phyloP scores from a whole-genome alignment of 2,113 vertebrate species.

The Paradoxurus hermaphroditus region DNA sequence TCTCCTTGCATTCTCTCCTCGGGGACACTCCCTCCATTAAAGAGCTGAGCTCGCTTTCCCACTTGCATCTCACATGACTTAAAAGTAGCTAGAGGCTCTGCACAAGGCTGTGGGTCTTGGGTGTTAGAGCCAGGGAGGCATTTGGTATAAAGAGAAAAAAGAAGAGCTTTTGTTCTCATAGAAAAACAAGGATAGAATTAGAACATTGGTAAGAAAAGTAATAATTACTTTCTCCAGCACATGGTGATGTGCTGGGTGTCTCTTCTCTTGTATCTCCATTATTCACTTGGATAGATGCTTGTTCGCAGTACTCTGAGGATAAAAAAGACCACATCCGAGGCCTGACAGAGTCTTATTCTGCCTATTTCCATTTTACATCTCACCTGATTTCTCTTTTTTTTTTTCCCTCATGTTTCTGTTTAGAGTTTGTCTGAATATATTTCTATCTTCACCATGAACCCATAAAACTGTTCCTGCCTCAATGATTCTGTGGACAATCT shows the following conservation, averaged over 20 bases:
- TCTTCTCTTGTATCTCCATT: not conserved
- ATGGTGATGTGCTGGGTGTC: not conserved
- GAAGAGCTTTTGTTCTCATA: not conserved
- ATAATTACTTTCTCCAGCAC: not conserved
- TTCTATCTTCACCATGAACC: not conserved
- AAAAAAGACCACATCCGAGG: not conserved
- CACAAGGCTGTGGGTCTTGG: not conserved
- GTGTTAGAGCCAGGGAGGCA: not conserved
- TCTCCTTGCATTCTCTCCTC: not conserved
- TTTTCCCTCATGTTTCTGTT: not conserved
- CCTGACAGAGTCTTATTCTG: not conserved
- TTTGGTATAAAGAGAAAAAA: not conserved
- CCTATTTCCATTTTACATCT: accelerated
- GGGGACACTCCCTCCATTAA: not conserved
- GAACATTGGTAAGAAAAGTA: not conserved
- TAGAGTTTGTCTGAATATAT: accelerated
- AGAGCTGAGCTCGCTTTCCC: not conserved
- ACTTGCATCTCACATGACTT: not conserved
- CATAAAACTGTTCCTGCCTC: no score
- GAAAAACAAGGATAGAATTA: not conserved
- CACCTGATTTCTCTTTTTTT: not conserved
- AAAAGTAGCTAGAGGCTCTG: not conserved
- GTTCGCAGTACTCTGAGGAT: not conserved
- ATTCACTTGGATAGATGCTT: not conserved
- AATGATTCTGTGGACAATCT: accelerated